Evolutionary conservation across 2,888 invertebrate species (phyloP).

Genomic region (Sicus ferrugineus): DNA sequence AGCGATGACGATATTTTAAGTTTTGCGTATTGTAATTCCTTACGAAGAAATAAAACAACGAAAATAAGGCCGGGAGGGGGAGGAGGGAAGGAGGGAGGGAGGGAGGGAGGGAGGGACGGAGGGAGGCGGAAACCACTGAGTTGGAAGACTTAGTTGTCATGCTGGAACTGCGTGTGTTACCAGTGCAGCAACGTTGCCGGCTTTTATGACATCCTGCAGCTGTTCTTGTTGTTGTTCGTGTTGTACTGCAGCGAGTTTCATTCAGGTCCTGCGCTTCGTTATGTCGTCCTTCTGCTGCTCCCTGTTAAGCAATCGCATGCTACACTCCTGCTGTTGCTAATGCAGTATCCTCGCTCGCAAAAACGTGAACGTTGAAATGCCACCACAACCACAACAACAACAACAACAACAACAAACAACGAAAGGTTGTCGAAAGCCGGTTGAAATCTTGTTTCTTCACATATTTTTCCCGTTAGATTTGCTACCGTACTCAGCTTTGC

Average conservation of each 20-base stretch:
- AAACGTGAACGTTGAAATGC: not conserved
- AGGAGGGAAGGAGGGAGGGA: too few species aligned
- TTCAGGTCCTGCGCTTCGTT: too few species aligned
- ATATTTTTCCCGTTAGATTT: not conserved
- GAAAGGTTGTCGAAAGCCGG: not conserved
- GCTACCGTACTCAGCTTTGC: not conserved
- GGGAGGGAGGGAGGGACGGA: too few species aligned
- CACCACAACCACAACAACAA: not conserved
- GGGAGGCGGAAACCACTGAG: not conserved
- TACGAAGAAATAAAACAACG: too few species aligned
- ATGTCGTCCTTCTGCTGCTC: not conserved
- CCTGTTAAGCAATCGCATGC: not conserved
- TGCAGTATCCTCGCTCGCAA: not conserved
- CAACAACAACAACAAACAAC: not conserved
- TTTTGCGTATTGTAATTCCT: too few species aligned
- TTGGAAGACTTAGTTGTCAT: too few species aligned
- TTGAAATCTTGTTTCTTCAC: not conserved
- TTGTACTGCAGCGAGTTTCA: not conserved
- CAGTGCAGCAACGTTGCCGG: constrained; percentile 4
- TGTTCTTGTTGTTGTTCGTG: not conserved
- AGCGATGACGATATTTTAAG: too few species aligned
- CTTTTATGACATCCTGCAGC: not conserved
- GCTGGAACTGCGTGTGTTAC: not conserved
- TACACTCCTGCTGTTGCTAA: not conserved
- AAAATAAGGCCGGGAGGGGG: too few species aligned